Conservation (phyloP, 1,140 invertebrate species). For the Dreissena rostriformis region DNA sequence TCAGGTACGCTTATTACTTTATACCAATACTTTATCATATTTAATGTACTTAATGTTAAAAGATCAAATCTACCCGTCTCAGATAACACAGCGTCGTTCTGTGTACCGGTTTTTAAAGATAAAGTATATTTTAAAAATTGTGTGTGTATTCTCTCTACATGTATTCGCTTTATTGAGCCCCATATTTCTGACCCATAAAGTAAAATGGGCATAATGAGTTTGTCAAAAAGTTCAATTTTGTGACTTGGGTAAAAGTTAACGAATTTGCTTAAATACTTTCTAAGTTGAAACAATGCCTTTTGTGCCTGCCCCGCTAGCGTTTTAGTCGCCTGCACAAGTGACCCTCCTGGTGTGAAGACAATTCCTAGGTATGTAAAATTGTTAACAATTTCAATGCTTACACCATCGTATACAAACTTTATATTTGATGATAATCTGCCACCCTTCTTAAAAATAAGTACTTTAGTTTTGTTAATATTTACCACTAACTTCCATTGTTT, state of each 20-base stretch:
- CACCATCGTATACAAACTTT: neutral
- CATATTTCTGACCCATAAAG: neutral
- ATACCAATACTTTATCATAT: slow-evolving; percentile 1
- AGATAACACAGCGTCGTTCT: neutral
- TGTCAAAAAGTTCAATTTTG: slow-evolving; percentile 19
- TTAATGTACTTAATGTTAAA: neutral
- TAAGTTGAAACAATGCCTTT: slow-evolving; percentile 5
- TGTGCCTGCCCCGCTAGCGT: neutral
- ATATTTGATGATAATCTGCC: neutral
- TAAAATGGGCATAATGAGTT: slow-evolving; percentile 15
- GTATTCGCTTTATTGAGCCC: neutral
- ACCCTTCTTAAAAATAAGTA: neutral
- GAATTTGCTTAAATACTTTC: slow-evolving; percentile 16
- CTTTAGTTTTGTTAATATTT: slow-evolving; percentile 7
- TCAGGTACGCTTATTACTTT: neutral
- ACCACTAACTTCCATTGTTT: slow-evolving; percentile 4
- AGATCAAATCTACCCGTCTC: neutral
- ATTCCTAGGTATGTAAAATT: slow-evolving; percentile 19
- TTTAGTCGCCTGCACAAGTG: neutral
- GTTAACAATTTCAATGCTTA: neutral
- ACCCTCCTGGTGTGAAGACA: slow-evolving; percentile 9
- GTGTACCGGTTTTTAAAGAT: neutral
- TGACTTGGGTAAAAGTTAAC: neutral
- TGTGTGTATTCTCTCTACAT: slow-evolving; percentile 8
- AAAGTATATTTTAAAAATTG: slow-evolving; percentile 2